A percentile compares a stretch with the other conserved stretches of the same genome.
Conservation (phyloP, 2,888 invertebrate genomes). For the Cantharis nigra region DNA sequence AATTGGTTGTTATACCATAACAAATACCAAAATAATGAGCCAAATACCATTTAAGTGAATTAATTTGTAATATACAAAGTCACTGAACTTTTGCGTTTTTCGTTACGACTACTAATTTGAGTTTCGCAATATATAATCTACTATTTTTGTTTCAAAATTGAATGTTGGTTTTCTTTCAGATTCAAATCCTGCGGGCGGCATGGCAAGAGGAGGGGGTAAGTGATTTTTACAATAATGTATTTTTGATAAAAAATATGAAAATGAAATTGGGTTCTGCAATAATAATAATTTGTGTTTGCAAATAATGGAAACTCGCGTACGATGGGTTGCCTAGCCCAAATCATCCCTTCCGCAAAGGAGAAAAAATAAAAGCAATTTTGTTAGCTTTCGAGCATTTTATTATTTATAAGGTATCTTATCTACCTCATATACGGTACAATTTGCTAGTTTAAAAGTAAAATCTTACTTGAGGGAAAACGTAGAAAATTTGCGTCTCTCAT, state of each 20-base stretch:
- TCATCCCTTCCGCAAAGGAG: neutral
- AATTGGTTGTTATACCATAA: neutral
- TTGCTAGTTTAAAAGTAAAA: neutral
- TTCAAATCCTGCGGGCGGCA: neutral
- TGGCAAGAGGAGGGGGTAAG: neutral
- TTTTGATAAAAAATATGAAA: too few species aligned
- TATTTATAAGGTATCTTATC: neutral
- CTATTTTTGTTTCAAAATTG: too few species aligned
- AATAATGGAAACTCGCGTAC: neutral
- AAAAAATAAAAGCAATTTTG: neutral
- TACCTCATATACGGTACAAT: neutral
- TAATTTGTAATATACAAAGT: neutral
- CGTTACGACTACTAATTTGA: neutral
- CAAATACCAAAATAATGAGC: neutral
- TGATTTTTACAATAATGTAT: neutral
- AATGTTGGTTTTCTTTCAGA: neutral
- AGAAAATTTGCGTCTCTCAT: slow-evolving; percentile 4
- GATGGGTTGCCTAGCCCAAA: neutral
- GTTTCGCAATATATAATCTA: neutral
- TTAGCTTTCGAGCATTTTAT: neutral
- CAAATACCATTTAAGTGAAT: neutral
- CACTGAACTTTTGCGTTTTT: neutral
- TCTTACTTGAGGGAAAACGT: neutral
- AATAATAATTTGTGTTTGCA: neutral
- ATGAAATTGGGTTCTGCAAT: neutral